These are phyloP conservation scores for Strigops habroptila DNA, from an alignment of 2,113 vertebrate species.

Conservation along the genomic window DNA sequence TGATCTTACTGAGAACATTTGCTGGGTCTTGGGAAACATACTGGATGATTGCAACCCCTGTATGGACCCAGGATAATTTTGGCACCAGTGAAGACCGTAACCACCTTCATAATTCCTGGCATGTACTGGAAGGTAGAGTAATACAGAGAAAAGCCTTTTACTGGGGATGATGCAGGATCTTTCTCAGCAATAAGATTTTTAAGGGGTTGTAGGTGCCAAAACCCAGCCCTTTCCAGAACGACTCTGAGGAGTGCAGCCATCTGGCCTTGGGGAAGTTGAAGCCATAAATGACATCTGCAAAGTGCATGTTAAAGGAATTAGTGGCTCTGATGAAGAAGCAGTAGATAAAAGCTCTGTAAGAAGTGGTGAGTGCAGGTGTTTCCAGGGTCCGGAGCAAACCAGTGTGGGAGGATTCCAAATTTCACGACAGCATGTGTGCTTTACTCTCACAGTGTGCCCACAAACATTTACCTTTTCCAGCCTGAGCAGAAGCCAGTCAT, in stretches of 20 bases:
- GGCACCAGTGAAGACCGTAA: not conserved
- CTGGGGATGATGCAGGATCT: not conserved
- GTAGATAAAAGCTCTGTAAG: not conserved
- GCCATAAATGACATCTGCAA: not conserved
- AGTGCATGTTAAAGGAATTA: not conserved
- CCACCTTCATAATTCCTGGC: not conserved
- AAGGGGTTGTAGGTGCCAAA: not conserved
- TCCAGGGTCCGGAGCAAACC: not conserved
- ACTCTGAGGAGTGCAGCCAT: not conserved
- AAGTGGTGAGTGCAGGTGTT: not conserved
- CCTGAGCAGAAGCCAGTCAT: not conserved
- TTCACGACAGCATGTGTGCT: fast-evolving
- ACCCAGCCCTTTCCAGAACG: not conserved
- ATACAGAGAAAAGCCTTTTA: not conserved
- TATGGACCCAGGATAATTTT: not conserved
- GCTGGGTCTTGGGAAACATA: not conserved
- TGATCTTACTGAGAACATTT: not conserved
- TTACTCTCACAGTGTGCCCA: not conserved
- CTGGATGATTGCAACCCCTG: not conserved
- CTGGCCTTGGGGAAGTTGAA: not conserved
- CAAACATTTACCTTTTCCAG: not conserved
- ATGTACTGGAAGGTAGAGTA: not conserved
- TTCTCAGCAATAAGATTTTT: not conserved
- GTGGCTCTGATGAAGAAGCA: not conserved
- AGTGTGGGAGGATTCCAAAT: not conserved